Evolutionary conservation across 2,113 vertebrate species (phyloP), one percentile per base, ranked within the genome.

Genomic region (Pluvianellus socialis): DNA sequence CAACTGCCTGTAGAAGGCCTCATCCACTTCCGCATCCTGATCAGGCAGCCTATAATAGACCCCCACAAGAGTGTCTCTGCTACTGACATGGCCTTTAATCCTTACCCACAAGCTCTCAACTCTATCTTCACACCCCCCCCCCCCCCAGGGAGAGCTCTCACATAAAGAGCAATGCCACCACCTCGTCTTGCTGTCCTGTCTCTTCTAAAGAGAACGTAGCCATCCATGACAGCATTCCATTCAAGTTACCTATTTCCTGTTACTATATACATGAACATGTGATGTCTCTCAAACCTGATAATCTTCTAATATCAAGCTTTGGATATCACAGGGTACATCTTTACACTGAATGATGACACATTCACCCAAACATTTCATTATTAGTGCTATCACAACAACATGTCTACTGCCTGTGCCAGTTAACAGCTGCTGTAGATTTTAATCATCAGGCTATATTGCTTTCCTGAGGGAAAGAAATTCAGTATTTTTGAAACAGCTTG

Each of bases 291-390:
- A 79, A 50, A 79, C 1, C 8, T 52, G 28, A 63, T 35, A 40
- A 3, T 32, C 20, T 38, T 49, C 5, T 40, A 27, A 47, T 49
- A 42, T 12, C 0, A 0, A 70, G 12, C 23, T 62, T 49, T 62
- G 17, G 26, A 19, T 44, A 20, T 42, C 22, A 27, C 17, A 62
- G 7, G 16, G 7, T 61, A 9, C 30, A 53, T 58, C 23, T 56
- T 66, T 35, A 27, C 3, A 10, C 6, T 44, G 44, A 47, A 28
- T 0, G 1, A 38, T 89, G 20, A 44, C 17, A 49, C 45, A 72
- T 49, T 62, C 35, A 85, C 10, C 8, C 32, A 38, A 72, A 77
- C 3, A 45, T 73, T 77, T 76, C 27, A n/a, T 28, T 67, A 62
- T 59, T 61, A 62, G 21, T 44, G 18, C 17, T 55, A 61, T 49